A percentile compares a stretch with the other conserved stretches of the same genome.
Evolutionary conservation across 2,797 vertebrate genomes (phyloP).

Genomic region (Bovichtus variegatus): DNA sequence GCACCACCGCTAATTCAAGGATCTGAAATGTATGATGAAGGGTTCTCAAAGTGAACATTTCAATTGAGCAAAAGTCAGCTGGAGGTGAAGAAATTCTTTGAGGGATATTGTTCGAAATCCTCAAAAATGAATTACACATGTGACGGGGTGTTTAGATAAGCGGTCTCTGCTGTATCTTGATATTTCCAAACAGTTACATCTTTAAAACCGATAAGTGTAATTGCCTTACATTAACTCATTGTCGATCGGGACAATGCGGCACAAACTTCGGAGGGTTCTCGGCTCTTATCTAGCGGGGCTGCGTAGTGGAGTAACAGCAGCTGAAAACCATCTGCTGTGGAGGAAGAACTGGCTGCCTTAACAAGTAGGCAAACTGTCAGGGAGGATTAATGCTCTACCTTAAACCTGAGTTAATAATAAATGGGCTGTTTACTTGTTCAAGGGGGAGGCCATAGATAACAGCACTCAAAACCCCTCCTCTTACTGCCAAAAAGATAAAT

Average conservation of each 20-base stretch:
- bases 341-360: constrained; percentile 86
- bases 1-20: constrained; percentile 35
- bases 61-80: constrained; percentile 42
- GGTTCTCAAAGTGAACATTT: constrained; percentile 39
- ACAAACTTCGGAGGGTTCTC: constrained; percentile 54
- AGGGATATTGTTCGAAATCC: constrained; percentile 8
- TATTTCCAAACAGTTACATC: constrained; percentile 29
- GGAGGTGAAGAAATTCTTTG: constrained; percentile 28
- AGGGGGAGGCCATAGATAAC: constrained; percentile 91
- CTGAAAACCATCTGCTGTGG: constrained; percentile 86
- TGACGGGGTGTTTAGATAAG: constrained; percentile 12
- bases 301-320: constrained; percentile 71
- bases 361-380: constrained; percentile 91
- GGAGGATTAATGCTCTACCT: constrained; percentile 90
- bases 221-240: constrained; percentile 55
- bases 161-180: constrained; percentile 13
- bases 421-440: constrained; percentile 91
- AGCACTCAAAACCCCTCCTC: constrained; percentile 86
- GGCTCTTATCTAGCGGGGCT: constrained; percentile 65
- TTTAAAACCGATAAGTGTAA: constrained; percentile 45
- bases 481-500: constrained; percentile 91
- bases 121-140: constrained; percentile 21
- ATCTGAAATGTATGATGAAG: constrained; percentile 60
- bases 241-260: constrained; percentile 61
- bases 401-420: constrained; percentile 93